phyloP scores from a whole-genome alignment of 2,797 vertebrate species.

The Leptatherina wallacei region DNA sequence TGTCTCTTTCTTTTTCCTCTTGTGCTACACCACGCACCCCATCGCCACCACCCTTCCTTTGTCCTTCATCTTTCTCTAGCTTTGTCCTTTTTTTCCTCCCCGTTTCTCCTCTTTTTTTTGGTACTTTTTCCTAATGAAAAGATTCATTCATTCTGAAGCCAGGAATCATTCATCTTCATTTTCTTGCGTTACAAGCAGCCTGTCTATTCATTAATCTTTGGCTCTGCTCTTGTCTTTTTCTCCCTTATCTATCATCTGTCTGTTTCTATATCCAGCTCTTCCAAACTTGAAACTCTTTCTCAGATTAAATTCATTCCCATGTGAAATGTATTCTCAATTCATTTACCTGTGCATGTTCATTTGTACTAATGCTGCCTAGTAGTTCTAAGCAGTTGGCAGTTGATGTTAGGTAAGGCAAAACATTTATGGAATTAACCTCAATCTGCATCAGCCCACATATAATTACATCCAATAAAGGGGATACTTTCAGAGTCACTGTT shows the following conservation, averaged over 20 bases:
- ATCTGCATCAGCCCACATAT: conserved; percentile 29
- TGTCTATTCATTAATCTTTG: conserved; percentile 72
- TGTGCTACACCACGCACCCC: conserved; percentile 13
- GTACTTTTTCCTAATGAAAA: conserved; percentile 70
- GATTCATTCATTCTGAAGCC: conserved; percentile 52
- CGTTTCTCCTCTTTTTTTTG: conserved; percentile 59
- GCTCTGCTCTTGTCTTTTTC: conserved; percentile 54
- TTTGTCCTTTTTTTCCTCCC: conserved; percentile 22
- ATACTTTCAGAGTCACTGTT: conserved; percentile 26
- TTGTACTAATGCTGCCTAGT: conserved; percentile 17
- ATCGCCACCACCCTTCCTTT: conserved; percentile 26
- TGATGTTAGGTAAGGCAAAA: conserved; percentile 23
- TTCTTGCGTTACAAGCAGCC: conserved; percentile 50
- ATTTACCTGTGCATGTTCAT: conserved; percentile 50
- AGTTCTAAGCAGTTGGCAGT: conserved; percentile 26
- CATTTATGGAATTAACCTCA: conserved; percentile 19
- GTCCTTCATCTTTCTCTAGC: conserved; percentile 48
- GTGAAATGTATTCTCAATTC: conserved; percentile 26
- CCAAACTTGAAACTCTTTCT: conserved; percentile 41
- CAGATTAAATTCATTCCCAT: conserved; percentile 46
- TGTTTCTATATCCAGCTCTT: conserved; percentile 46
- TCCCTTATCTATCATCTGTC: conserved; percentile 66
- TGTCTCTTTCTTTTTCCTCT: conserved; percentile 55
- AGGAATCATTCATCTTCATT: conserved; percentile 70
- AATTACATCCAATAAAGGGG: conserved; percentile 38